These are phyloP conservation scores for Clarias batrachus DNA, from an alignment of 2,113 vertebrate genomes.

Conservation along the genomic window DNA sequence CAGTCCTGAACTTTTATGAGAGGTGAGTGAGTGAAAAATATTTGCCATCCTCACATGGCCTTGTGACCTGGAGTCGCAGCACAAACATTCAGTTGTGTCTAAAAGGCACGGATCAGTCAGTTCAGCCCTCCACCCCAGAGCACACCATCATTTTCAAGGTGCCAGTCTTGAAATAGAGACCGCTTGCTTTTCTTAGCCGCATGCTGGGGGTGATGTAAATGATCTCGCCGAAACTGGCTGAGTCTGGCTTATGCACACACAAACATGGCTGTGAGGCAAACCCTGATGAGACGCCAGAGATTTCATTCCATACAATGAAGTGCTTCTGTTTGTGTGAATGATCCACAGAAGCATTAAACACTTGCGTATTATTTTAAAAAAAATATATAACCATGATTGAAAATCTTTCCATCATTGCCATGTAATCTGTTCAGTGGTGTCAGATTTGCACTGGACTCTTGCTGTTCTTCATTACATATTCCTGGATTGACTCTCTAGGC, in stretches of 20 bases:
- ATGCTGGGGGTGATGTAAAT: conserved; percentile 37
- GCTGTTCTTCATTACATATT: background rate
- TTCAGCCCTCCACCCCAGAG: conserved; percentile 52
- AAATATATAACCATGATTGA: background rate
- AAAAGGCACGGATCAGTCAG: conserved; percentile 53
- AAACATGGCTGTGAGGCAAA: conserved; percentile 13
- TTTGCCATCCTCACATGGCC: conserved; percentile 1
- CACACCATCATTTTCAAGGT: conserved; percentile 41
- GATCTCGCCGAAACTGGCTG: conserved; percentile 15
- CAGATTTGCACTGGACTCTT: background rate
- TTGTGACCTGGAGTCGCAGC: background rate
- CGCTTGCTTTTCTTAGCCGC: conserved; percentile 46
- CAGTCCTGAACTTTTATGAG: background rate
- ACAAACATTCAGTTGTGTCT: background rate
- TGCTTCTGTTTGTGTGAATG: background rate
- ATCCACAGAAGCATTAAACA: too few species aligned
- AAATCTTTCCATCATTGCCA: too few species aligned
- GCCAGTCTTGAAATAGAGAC: conserved; percentile 67
- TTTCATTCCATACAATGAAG: background rate
- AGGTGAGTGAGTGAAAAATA: too few species aligned
- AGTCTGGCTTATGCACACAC: background rate
- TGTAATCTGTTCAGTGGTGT: background rate
- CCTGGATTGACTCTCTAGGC: background rate
- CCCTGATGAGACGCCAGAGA: background rate
- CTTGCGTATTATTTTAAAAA: background rate